Conservation (phyloP, 2,797 vertebrate species). For the Podargus strigoides region DNA sequence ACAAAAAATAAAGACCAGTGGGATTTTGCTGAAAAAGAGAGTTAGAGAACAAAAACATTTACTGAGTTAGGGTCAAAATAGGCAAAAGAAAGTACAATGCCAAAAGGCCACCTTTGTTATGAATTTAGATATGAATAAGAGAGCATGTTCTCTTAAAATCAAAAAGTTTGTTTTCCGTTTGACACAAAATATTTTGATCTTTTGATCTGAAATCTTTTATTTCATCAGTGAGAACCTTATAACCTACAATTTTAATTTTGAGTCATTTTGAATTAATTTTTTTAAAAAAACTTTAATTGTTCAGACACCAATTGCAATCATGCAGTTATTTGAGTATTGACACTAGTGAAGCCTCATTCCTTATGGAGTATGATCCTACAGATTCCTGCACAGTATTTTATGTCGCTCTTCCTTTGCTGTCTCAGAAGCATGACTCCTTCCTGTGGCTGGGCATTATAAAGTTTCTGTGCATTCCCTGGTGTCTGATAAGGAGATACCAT, state of each 20-base stretch:
- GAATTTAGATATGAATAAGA: background rate
- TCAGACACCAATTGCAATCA: background rate
- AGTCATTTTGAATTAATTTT: background rate
- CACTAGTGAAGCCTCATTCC: background rate
- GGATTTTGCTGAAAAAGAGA: background rate
- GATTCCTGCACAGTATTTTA: background rate
- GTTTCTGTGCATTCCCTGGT: background rate
- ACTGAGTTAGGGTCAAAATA: background rate
- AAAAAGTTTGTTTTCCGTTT: background rate
- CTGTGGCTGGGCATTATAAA: background rate
- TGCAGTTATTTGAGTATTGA: background rate
- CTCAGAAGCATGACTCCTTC: background rate
- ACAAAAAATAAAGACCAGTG: background rate
- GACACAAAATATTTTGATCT: background rate
- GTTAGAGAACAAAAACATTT: background rate
- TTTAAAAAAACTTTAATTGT: background rate
- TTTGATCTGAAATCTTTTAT: background rate
- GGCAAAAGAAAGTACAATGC: background rate
- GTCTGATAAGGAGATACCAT: background rate
- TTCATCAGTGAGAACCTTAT: background rate
- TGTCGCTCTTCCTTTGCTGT: fast-evolving
- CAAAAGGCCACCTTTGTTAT: background rate
- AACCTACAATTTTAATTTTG: background rate
- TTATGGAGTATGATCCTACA: background rate
- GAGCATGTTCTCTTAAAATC: background rate